Evolutionary conservation across 2,113 vertebrate species (phyloP).

Genomic region (Genyomyrus donnyi): DNA sequence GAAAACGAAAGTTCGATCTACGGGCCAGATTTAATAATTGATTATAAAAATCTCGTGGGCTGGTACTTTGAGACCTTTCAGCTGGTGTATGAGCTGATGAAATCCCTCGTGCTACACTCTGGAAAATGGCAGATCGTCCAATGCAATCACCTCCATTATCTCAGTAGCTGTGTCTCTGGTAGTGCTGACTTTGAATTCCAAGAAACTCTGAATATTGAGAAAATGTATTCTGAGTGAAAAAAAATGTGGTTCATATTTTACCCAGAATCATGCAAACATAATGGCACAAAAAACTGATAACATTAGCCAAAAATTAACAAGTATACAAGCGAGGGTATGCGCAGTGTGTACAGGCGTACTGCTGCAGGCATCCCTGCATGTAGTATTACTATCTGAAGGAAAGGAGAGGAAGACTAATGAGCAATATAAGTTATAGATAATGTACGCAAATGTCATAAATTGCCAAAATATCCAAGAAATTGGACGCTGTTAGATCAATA

Average conservation of each 20-base stretch:
- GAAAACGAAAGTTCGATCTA: not conserved
- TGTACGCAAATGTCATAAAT: not conserved
- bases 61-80: not conserved
- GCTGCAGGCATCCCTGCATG: no score
- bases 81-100: not conserved
- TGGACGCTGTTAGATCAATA: not conserved
- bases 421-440: not conserved
- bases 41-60: not conserved
- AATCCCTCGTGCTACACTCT: no score
- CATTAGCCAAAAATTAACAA: no score
- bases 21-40: not conserved
- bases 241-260: no score
- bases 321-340: no score
- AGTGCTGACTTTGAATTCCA: no score
- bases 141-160: no score
- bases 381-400: not conserved
- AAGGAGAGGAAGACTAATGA: not conserved
- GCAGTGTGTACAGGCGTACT: no score
- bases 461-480: not conserved
- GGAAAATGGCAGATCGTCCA: no score
- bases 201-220: not conserved
- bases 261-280: no score
- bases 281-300: no score
- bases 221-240: not conserved
- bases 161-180: no score